Percentiles rank a stretch among this genome's conserved stretches.
Conservation (phyloP, 1,140 invertebrate genomes). For the Glomeris maerens region DNA sequence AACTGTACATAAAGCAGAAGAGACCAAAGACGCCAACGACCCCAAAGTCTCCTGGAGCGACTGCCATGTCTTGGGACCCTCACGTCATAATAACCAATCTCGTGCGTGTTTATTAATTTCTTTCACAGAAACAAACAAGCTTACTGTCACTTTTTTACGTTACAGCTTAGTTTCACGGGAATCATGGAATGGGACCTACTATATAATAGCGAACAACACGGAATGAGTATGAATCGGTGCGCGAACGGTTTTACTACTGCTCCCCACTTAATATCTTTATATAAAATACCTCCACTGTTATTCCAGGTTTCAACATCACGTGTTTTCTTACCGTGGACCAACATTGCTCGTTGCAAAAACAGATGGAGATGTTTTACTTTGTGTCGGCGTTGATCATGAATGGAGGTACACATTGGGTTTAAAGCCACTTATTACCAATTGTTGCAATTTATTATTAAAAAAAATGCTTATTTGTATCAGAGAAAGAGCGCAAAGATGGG, state of each 20-base stretch:
- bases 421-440: constrained; percentile 42
- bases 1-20: too few species aligned
- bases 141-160: too few species aligned
- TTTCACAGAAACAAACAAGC: too few species aligned
- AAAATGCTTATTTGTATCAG: constrained; percentile 18
- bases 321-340: constrained; percentile 66
- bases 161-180: too few species aligned
- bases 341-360: constrained; percentile 59
- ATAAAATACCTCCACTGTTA: too few species aligned
- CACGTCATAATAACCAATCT: too few species aligned
- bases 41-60: too few species aligned
- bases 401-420: constrained; percentile 79
- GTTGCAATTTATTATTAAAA: neutral
- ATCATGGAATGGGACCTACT: constrained; percentile 73
- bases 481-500: constrained; percentile 39
- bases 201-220: constrained; percentile 69
- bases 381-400: constrained; percentile 57
- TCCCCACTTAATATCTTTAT: too few species aligned
- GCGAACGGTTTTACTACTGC: too few species aligned
- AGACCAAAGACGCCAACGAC: too few species aligned
- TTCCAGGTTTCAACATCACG: constrained; percentile 59
- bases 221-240: constrained; percentile 67
- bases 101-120: too few species aligned
- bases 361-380: constrained; percentile 52
- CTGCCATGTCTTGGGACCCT: too few species aligned